Percentiles rank a stretch among this genome's conserved stretches.
These are phyloP conservation scores for Melanophora roralis DNA, from an alignment of 2,888 invertebrate genomes.

Conservation along the genomic window DNA sequence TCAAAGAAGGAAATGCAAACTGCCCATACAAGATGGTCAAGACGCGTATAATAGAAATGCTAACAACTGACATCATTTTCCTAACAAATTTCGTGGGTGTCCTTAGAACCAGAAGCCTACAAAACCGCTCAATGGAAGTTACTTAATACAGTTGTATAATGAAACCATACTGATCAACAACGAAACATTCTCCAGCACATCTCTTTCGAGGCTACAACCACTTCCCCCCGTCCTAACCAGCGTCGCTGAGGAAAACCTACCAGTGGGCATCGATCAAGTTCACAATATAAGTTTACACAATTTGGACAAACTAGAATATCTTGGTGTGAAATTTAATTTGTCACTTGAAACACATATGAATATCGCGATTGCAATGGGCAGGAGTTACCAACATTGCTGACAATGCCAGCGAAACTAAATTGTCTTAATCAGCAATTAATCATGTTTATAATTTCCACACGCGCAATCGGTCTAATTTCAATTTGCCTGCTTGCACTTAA, in stretches of 20 bases:
- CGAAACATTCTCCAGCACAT: background rate
- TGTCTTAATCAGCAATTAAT: no score
- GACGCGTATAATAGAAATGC: no score
- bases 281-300: background rate
- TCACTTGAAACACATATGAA: background rate
- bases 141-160: background rate
- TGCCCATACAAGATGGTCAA: no score
- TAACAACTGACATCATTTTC: no score
- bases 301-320: background rate
- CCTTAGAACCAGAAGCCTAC: background rate
- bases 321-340: background rate
- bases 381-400: no score
- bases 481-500: no score
- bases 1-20: no score
- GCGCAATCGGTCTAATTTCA: no score
- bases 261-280: background rate
- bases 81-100: no score
- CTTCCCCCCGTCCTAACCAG: background rate
- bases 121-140: background rate
- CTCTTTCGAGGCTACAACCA: background rate
- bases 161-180: background rate
- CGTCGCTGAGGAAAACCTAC: background rate
- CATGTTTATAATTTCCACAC: no score
- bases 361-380: no score
- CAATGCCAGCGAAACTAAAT: no score